These are phyloP conservation scores for Tenthredo livida DNA, from an alignment of 2,888 invertebrate species.

Conservation along the genomic window DNA sequence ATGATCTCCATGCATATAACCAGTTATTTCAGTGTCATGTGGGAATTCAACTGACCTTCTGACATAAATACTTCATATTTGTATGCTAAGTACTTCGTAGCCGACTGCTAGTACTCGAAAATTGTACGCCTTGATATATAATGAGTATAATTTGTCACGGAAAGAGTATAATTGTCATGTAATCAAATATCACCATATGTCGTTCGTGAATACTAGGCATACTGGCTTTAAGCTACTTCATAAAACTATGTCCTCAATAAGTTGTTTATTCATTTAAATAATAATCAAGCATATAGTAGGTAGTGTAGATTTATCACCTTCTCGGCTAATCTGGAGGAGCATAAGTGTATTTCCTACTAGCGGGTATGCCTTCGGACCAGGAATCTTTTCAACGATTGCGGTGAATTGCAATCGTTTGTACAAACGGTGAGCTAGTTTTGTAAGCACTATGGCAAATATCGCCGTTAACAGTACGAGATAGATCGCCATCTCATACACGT, in stretches of 20 bases:
- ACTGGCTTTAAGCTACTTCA: background rate
- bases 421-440: slow-evolving; percentile 47
- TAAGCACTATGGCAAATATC: background rate
- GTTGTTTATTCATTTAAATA: background rate
- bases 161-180: background rate
- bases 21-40: background rate
- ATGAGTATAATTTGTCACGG: background rate
- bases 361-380: slow-evolving; percentile 64
- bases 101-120: background rate
- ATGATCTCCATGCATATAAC: background rate
- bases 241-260: background rate
- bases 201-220: background rate
- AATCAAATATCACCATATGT: background rate
- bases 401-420: slow-evolving; percentile 55
- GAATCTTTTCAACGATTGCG: slow-evolving; percentile 61
- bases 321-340: slow-evolving; percentile 54
- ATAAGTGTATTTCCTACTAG: slow-evolving; percentile 60
- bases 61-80: background rate
- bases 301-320: slow-evolving; percentile 59
- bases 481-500: background rate
- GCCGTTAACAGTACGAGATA: background rate
- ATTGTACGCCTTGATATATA: background rate
- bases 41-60: background rate
- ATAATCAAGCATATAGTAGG: background rate
- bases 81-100: background rate